Evolutionary conservation across 2,113 vertebrate genomes (phyloP), one percentile per base, ranked within the genome.

Genomic region (Erythrocercus mccallii): DNA sequence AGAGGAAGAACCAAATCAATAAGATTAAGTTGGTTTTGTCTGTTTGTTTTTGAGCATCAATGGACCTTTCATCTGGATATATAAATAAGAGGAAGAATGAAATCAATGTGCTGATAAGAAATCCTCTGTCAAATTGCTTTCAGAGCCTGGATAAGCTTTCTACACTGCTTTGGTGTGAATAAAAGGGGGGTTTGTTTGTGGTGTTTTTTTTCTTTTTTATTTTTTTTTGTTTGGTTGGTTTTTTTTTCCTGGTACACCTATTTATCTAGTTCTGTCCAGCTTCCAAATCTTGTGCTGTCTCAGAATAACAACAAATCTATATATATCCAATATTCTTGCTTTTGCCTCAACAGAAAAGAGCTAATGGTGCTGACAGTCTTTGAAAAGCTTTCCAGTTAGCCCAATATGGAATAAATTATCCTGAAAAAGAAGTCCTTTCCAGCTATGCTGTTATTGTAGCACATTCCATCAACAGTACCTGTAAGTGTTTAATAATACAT

Each of bases 261-360:
- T 35, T 4, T 70, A 69, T 40, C 37, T 83, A 91, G 57, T 74
- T 85, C 35, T 87, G 71, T 94, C 30, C 27, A 47, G 37, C 14
- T 73, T 92, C 47, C 65, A 89, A 64, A 66, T 77, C 51, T 94
- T 81, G n/a, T 83, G 53, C 56, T 69, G 79, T 91, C 81, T 91
- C 81, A 78, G 71, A 96, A 96, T 79, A 95, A 78, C 73, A 87
- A 44, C 45, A 89, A 58, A 96, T 97, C 95, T 82, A 97, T 97
- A 92, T 50, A 56, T 23, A 89, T 85, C 57, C 80, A 88, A 85
- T 93, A 91, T 25, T 88, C 76, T 69, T 79, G 70, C 11, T 85
- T 94, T 76, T 83, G 66, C 56, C 30, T 89, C 47, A 91, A 84
- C 82, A 80, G 77, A 88, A 89, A 87, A 78, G 60, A 83, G 24